Conservation (phyloP, 2,797 vertebrate genomes). For the Protosalanx chinensis region DNA sequence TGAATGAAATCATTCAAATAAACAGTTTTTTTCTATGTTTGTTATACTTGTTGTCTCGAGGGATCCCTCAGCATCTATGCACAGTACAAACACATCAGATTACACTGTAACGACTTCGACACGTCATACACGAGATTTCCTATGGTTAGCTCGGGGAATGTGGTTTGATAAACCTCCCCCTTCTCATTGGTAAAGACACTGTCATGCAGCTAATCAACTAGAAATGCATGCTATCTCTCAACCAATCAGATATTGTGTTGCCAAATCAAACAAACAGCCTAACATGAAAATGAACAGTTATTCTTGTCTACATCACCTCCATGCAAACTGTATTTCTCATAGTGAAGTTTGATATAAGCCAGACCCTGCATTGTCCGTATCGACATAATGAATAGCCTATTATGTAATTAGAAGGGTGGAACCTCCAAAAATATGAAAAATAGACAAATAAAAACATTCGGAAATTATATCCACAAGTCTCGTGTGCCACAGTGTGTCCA, state of each 20-base stretch:
- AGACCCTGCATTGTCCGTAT: constrained; percentile 35
- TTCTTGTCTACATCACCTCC: constrained; percentile 7
- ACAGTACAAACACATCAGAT: constrained; percentile 24
- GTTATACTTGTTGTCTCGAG: constrained; percentile 11
- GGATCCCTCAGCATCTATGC: constrained; percentile 21
- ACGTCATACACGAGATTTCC: constrained; percentile 40
- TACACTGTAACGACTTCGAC: constrained; percentile 35
- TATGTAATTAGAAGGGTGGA: constrained; percentile 28
- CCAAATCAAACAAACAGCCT: neutral
- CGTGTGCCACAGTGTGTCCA: constrained; percentile 11
- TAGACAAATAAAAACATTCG: constrained; percentile 3
- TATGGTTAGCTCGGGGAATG: constrained; percentile 22
- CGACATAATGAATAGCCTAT: constrained; percentile 51
- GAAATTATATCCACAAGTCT: constrained; percentile 19
- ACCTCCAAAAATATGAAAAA: constrained; percentile 33
- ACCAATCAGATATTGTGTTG: constrained; percentile 2
- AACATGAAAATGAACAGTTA: neutral
- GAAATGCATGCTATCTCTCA: constrained; percentile 17
- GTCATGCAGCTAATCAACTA: constrained; percentile 20
- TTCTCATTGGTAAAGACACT: constrained; percentile 17
- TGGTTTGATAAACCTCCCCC: constrained; percentile 30
- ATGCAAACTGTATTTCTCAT: constrained; percentile 16
- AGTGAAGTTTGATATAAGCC: constrained; percentile 46
- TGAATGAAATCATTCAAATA: constrained; percentile 11
- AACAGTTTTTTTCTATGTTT: constrained; percentile 13